A percentile compares a stretch with the other conserved stretches of the same genome.
Conservation (phyloP, 2,113 vertebrate genomes). For the Neolamprologus sp. region DNA sequence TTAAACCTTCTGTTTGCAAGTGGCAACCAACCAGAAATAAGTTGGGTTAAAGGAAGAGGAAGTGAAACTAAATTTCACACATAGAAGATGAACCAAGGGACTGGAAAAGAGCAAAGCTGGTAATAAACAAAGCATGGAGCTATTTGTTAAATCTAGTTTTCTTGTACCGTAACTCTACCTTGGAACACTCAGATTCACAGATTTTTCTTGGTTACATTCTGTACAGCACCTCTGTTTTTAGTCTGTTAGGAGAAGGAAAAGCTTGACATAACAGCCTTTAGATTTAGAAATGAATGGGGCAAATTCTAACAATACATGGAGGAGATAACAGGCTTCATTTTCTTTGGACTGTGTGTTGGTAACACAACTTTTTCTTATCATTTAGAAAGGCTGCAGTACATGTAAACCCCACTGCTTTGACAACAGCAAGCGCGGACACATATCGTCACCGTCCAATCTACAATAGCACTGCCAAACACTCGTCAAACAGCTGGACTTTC, state of each 20-base stretch:
- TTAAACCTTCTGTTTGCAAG: background rate
- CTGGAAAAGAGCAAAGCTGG: background rate
- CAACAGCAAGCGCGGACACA: background rate
- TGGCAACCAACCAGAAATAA: background rate
- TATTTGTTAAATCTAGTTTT: background rate
- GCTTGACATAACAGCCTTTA: background rate
- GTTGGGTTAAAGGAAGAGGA: background rate
- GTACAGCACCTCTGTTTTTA: accelerated
- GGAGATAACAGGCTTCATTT: background rate
- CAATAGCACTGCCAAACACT: constrained; percentile 15
- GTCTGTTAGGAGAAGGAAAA: background rate
- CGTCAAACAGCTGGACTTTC: constrained; percentile 56
- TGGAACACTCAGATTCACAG: background rate
- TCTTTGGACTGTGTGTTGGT: background rate
- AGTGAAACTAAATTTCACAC: background rate
- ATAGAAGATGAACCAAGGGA: background rate
- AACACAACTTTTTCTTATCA: background rate
- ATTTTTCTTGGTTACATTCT: background rate
- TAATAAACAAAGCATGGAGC: background rate
- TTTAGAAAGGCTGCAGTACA: constrained; percentile 40
- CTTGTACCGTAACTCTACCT: background rate
- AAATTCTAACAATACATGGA: background rate
- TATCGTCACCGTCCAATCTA: background rate
- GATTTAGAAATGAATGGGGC: background rate
- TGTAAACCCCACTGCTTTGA: constrained; percentile 7